Base-by-base conservation (phyloP, 1,140 invertebrate genomes). In the Drosophila busckii region DNA sequence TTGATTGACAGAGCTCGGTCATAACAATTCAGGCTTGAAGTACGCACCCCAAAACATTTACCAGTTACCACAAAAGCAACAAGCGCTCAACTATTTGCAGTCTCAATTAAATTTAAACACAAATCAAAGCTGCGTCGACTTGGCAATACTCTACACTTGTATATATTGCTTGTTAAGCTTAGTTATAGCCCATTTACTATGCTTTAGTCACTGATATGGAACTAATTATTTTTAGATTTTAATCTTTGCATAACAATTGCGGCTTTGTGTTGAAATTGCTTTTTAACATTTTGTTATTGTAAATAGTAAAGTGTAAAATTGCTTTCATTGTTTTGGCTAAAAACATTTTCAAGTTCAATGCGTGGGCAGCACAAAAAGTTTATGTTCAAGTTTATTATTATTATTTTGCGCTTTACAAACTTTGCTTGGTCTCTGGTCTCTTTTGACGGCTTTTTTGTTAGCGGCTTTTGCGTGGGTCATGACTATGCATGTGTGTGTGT, bases 301-400 rank as follows among this genome's bases (percentile, higher is more conserved):
- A 25, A 29, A 49, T n/a, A n/a, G 32, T 44, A 23, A 17, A 50
- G 22, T 31, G 35, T 59, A 44, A 42, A 59, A 59, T 49, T 59
- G 44, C 31, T 10, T 17, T 40, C 41, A 52, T 76, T 70, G 50
- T 78, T 61, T 34, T 26, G 35, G 48, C 55, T n/a, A n/a, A 22
- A 58, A 76, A 78, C 50, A 76, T 66, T 76, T 76, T 76, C 70
- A 76, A 76, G 70, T 76, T 76, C 70, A 76, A 54, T 54, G 50
- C 46, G 66, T 78, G 70, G 70, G 70, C 44, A 15, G 55, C 58
- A 62, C n/a, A 49, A 54, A 50, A 50, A 31, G 32, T 49, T 55
- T 22, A 52, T 55, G 26, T 56, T 54, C 32, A 40, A 44, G 15
- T 40, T 54, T 45, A 20, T 48, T 49, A 23, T 29, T 29, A 28